Base-by-base conservation (phyloP, 2,888 invertebrate species). In the Hymenopus coronatus region DNA sequence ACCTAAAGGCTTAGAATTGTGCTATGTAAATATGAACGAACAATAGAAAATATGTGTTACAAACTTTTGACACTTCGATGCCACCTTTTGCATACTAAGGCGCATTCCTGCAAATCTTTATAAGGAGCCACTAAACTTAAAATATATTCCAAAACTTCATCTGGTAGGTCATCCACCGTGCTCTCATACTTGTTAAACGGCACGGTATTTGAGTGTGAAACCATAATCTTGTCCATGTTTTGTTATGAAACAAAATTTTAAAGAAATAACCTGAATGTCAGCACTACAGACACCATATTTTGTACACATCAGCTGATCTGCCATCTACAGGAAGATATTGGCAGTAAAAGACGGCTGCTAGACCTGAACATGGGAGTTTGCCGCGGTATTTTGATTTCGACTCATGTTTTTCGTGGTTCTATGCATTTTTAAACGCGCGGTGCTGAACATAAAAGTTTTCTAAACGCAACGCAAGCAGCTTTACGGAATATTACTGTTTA, bases 101-200 rank as follows among this genome's bases (percentile, higher is more conserved):
- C 96, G 92, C 98, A 98, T 92, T 96, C 95, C 93, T 98, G 96
- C 91, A 98, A 94, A 94, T 99, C 98, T 93, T 96, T 96, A 92
- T 99, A 99, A 0, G 98, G 98, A 89, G 98, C 97, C 91, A 99
- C 94, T 92, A 98, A 95, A 91, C 97, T 96, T 91, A 99, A 94
- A 92, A 99, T 98, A 92, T 97, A 98, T 94, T 98, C 98, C 91
- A 99, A 94, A 89, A 99, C 96, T 95, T 99, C 98, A 93, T 98
- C 98, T 83, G 99, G 99, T 91, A 99, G 94, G 93, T 97, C 96
- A 92, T 97, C 91, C 82, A 94, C 93, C 40, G 89, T 89, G 33
- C 89, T 88, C 84, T 90, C 89, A 90, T 82, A 90, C 92, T 90
- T 92, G 92, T 86, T 86, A 28, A 89, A 85, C 12, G 88, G 89